Evolutionary conservation across 2,113 vertebrate genomes (phyloP), one percentile per base, ranked within the genome.

Genomic region (Hemiprocne comata): DNA sequence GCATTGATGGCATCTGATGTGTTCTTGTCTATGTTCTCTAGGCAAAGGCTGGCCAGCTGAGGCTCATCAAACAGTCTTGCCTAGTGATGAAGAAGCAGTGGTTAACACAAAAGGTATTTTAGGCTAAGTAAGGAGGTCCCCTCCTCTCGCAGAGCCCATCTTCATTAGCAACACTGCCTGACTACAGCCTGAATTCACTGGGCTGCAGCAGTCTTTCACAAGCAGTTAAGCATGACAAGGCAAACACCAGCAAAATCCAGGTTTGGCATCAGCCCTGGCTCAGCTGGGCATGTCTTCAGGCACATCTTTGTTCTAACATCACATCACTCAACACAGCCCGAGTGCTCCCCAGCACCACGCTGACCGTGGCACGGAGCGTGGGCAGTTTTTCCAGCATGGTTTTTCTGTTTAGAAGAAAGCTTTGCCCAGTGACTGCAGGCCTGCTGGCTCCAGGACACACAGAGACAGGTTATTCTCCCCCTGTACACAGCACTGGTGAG

Each of bases 21-120:
- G 97, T 99, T 99, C 97, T 99, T 99, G 94, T 99, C 99, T 8
- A 99, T 99, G 96, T 99, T 99, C 97, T 99, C 99, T 46, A 99
- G 97, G 92, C 99, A 99, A 69, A 99, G 98, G 96, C 99, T 99
- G 92, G 99, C 99, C 87, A 99, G 98, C 97, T 99, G 99, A 2
- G 99, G 99, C 90, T 99, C 99, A 34, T 99, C 99, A 53, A 99
- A 99, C 38, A 99, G 98, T 13, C 99, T 98, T 1, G 99, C 99
- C 99, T 99, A 48, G 61, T 48, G 72, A 60, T 3, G 16, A 74
- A 64, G 73, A 14, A 80, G 82, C 58, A 64, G 26, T 20, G 4
- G 0, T 87, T 38, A 87, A 60, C 23, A 77, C 17, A 50, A 65
- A 62, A 51, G 25, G 53, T 25, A 81, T 69, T 67, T 53, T 18